Evolutionary conservation across 2,797 vertebrate genomes (phyloP).

Genomic region (Diplodus puntazzo): DNA sequence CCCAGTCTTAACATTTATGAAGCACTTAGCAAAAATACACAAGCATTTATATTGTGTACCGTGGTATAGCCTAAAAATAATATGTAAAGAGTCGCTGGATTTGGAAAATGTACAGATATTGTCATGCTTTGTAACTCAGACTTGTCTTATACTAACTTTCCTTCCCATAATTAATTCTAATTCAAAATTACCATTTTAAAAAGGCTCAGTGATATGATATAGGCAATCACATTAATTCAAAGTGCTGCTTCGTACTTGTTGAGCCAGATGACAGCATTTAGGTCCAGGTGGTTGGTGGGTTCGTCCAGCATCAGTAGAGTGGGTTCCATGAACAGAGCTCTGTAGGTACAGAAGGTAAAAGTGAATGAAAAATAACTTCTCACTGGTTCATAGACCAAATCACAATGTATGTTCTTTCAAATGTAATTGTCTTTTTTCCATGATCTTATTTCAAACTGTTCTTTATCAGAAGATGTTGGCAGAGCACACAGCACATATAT

Average conservation of each 20-base stretch:
- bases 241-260: slow-evolving; percentile 87
- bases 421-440: no score
- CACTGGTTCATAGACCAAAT: no score
- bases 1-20: no score
- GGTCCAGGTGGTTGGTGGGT: slow-evolving; percentile 94
- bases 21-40: no score
- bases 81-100: no score
- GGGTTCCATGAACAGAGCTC: slow-evolving; percentile 95
- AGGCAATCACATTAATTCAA: background rate
- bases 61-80: no score
- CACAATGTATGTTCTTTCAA: no score
- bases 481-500: no score
- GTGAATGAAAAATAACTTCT: background rate
- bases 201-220: background rate
- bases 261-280: slow-evolving; percentile 96
- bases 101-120: no score
- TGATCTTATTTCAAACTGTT: no score
- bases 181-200: background rate
- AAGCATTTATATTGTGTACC: no score
- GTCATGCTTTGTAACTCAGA: background rate
- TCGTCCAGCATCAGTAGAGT: slow-evolving; percentile 95
- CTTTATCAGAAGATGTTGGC: no score
- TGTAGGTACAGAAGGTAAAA: slow-evolving; percentile 51
- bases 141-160: background rate
- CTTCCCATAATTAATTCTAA: background rate